A percentile compares a stretch with the other conserved stretches of the same genome.
phyloP scores from a whole-genome alignment of 2,113 vertebrate genomes.

The Rhynchopsitta pachyrhyncha region DNA sequence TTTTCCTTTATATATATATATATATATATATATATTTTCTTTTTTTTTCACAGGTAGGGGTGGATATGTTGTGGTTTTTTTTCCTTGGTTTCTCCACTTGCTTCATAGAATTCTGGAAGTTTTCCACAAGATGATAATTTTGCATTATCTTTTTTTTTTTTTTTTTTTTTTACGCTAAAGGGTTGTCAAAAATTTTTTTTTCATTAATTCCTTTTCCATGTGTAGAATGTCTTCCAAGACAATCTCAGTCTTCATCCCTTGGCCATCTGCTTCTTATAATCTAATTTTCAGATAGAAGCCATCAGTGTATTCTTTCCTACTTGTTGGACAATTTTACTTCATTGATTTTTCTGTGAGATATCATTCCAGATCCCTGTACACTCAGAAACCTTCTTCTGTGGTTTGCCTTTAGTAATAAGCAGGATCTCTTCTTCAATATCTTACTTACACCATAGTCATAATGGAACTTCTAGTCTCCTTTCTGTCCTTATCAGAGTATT shows the following conservation, averaged over 20 bases:
- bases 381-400: background rate
- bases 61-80: background rate
- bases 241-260: background rate
- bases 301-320: background rate
- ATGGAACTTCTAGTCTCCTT: background rate
- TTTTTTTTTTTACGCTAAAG: background rate
- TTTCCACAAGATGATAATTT: background rate
- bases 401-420: background rate
- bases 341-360: background rate
- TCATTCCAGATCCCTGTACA: background rate
- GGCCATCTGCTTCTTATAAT: conserved; percentile 25
- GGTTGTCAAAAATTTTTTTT: background rate
- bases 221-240: background rate
- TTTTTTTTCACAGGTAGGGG: background rate
- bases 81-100: background rate
- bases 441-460: background rate
- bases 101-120: background rate
- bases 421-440: background rate
- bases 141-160: background rate
- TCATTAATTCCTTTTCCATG: background rate
- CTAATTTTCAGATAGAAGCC: background rate
- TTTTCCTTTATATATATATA: background rate
- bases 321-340: background rate
- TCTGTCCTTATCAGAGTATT: background rate
- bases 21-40: too few species aligned